Conservation (phyloP, 2,797 vertebrate species). For the Enteromius afrohamiltoni region DNA sequence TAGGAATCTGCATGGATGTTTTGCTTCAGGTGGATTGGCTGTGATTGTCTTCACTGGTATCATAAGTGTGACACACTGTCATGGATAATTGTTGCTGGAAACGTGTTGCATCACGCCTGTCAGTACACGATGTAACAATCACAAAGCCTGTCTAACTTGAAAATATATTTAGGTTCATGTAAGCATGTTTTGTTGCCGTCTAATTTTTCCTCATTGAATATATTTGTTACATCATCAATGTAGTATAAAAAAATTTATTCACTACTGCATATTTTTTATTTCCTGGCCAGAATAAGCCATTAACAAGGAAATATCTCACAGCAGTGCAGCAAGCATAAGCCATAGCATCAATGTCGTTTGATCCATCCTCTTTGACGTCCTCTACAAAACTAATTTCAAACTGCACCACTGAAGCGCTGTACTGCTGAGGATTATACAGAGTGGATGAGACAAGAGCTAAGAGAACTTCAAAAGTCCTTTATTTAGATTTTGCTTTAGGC, state of each 20-base stretch:
- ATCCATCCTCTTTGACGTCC: conserved; percentile 2
- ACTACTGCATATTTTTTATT: background rate
- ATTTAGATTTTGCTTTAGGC: conserved; percentile 32
- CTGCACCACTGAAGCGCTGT: conserved; percentile 1
- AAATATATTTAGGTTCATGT: background rate
- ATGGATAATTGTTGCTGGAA: background rate
- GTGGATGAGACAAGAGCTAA: conserved; percentile 17
- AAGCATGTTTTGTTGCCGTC: background rate
- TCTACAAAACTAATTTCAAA: conserved; percentile 10
- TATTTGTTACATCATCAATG: background rate
- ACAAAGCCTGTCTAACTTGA: background rate
- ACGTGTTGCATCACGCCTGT: background rate
- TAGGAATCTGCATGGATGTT: background rate
- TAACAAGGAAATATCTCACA: background rate
- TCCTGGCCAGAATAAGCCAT: background rate
- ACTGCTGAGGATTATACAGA: conserved; percentile 29
- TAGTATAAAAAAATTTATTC: background rate
- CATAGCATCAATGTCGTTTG: conserved; percentile 15
- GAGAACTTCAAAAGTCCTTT: conserved; percentile 25
- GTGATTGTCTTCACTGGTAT: background rate
- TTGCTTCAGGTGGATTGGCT: background rate
- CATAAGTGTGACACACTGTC: background rate
- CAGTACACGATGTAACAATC: background rate
- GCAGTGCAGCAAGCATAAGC: background rate
- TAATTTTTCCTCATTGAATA: background rate